Conservation (phyloP, 2,113 vertebrate genomes). For the Dryoscopus gambensis region DNA sequence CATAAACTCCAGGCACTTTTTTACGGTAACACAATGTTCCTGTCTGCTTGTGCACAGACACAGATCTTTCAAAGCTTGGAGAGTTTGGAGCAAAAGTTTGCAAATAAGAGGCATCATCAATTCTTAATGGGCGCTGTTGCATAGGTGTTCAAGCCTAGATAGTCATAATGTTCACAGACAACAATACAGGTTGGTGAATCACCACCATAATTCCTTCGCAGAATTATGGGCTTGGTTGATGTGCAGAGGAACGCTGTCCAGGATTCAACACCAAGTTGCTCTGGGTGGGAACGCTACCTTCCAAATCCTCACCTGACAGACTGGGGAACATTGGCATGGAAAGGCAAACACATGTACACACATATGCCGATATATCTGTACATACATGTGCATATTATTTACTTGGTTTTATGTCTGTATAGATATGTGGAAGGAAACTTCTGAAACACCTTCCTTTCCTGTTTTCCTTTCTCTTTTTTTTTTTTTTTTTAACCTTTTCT, state of each 20-base stretch:
- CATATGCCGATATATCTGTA: not conserved
- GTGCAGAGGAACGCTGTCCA: not conserved
- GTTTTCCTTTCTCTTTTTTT: not conserved
- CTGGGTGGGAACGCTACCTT: not conserved
- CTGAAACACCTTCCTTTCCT: not conserved
- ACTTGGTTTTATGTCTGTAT: not conserved
- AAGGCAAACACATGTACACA: not conserved
- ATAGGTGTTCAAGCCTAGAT: not conserved
- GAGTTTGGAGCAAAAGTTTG: not conserved
- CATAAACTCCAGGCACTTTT: not conserved
- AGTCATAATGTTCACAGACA: not conserved
- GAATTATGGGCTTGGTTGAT: constrained; percentile 16
- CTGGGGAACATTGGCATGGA: not conserved
- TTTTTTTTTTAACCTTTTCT: not conserved
- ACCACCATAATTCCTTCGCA: not conserved
- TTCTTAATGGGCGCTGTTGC: not conserved
- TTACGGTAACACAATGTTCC: not conserved
- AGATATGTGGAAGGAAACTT: not conserved
- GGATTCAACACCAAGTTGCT: not conserved
- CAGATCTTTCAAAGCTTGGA: rapidly evolving
- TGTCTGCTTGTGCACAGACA: not conserved
- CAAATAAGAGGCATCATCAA: not conserved
- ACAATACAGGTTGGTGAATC: not conserved
- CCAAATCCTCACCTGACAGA: not conserved
- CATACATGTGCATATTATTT: not conserved